A percentile compares a stretch with the other conserved stretches of the same genome.
Evolutionary conservation across 2,797 vertebrate species (phyloP).

Genomic region (Bovichtus diacanthus): DNA sequence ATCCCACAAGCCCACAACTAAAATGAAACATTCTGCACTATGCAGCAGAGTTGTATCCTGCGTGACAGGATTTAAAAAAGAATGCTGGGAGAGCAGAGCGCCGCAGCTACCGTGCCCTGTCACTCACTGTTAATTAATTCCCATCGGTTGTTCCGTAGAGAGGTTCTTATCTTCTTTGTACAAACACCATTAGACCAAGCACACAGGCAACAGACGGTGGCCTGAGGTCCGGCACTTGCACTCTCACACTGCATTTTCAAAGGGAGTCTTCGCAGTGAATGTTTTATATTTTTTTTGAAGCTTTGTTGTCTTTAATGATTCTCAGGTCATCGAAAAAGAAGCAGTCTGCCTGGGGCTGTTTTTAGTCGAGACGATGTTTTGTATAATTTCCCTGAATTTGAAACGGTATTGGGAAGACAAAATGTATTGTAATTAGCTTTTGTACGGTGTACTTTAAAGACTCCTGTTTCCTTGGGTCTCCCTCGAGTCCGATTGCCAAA

Average conservation of each 20-base stretch:
- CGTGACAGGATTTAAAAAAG: slow-evolving; percentile 11
- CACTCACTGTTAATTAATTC: slow-evolving; percentile 67
- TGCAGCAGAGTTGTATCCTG: slow-evolving; percentile 19
- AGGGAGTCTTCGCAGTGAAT: slow-evolving; percentile 16
- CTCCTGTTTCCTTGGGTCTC: not conserved
- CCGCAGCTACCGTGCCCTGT: slow-evolving; percentile 11
- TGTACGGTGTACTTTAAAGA: not conserved
- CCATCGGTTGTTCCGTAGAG: slow-evolving; percentile 43
- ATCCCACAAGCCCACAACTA: slow-evolving; percentile 27
- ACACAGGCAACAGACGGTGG: slow-evolving; percentile 31
- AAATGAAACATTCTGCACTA: slow-evolving; percentile 3
- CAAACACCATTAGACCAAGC: slow-evolving; percentile 55
- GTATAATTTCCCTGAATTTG: slow-evolving; percentile 25
- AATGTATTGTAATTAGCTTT: slow-evolving; percentile 12
- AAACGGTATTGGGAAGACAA: not conserved
- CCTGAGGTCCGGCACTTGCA: slow-evolving; percentile 15
- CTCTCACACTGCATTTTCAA: slow-evolving; percentile 29
- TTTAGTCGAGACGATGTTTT: slow-evolving; percentile 23
- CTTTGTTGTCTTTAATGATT: slow-evolving; percentile 42
- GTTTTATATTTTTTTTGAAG: slow-evolving; percentile 1
- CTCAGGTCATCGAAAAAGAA: slow-evolving; percentile 14
- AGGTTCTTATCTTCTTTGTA: slow-evolving; percentile 39
- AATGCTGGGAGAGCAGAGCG: not conserved
- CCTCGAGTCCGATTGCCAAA: slow-evolving; percentile 2
- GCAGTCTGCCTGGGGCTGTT: slow-evolving; percentile 12